A percentile compares a stretch with the other conserved stretches of the same genome.
These are phyloP conservation scores for Abrostola triplasia DNA, from an alignment of 2,888 invertebrate genomes.

Conservation along the genomic window DNA sequence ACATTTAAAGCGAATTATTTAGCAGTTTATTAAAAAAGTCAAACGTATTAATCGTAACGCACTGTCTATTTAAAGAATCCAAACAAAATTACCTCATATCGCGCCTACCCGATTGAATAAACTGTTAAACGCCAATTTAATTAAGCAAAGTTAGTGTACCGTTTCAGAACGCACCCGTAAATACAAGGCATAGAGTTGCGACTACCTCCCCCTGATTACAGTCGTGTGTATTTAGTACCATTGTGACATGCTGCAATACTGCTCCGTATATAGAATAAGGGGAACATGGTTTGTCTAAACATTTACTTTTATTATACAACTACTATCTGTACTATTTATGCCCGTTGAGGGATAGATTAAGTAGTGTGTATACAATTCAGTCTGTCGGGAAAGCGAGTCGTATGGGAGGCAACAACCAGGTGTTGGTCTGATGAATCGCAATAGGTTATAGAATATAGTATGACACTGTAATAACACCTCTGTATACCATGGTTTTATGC, in stretches of 20 bases:
- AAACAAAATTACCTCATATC: background rate
- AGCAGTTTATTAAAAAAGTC: too few species aligned
- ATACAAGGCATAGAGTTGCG: conserved; percentile 13
- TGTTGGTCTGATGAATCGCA: background rate
- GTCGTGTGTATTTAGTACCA: conserved; percentile 24
- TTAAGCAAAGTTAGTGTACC: conserved; percentile 20
- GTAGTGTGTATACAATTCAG: too few species aligned
- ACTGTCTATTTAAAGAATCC: background rate
- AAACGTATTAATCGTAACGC: too few species aligned
- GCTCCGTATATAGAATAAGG: background rate
- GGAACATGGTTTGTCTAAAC: conserved; percentile 4
- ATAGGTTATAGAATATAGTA: too few species aligned
- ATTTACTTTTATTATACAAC: background rate
- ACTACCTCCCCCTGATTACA: conserved; percentile 25
- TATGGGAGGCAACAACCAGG: background rate
- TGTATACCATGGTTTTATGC: too few species aligned
- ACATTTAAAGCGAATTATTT: too few species aligned
- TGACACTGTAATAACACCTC: too few species aligned
- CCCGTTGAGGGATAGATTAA: too few species aligned
- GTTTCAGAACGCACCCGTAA: conserved; percentile 53
- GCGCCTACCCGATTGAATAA: background rate
- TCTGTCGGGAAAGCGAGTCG: too few species aligned
- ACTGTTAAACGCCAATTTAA: conserved; percentile 24
- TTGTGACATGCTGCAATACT: conserved; percentile 15
- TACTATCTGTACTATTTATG: too few species aligned